Base-by-base conservation (phyloP, 2,113 vertebrate genomes). In the Sprattus sprattus region DNA sequence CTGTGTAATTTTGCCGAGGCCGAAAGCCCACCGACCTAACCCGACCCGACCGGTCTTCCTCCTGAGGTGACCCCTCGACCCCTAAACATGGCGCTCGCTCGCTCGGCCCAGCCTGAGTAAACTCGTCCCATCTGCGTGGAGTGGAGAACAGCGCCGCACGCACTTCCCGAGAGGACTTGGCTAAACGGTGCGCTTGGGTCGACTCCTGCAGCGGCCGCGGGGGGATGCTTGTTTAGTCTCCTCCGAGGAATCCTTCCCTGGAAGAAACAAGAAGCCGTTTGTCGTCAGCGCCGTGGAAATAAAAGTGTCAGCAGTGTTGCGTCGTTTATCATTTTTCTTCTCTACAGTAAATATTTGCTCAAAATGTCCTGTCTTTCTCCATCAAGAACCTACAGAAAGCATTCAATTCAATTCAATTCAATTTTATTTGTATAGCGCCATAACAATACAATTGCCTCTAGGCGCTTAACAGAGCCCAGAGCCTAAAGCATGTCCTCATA, bases 101-200 rank as follows among this genome's bases (percentile, higher is more conserved):
- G 85, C 89, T 90, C 84, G 90, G 88, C 92, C 64, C 85, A 87
- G 87, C 84, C 90, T 90, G 91, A 87, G 85, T 92, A 91, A 92
- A 94, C 92, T 92, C 6, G 64, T 93, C 91, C 93, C 92, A 83
- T 89, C 88, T 89, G 89, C 88, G 91, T 91, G 90, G 88, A 88
- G 89, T 11, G 39, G 39, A 39, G 39, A 39, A 39, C 39, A 39
- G 39, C 39, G 39, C 84, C 91, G 90, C 92, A 87, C 89, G 91
- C 89, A 88, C 92, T 93, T 95, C 93, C 92, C 92, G 87, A 67
- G n/a, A 67, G 64, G 64, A 67, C 64, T 0, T 25, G 64, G 64
- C 91, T 90, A 92, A 60, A 6, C 4, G 1, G 25, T 8, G n/a
- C 9, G n/a, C 25, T 47, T 87, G 92, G 90, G 90, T 89, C 84